Conservation (phyloP, 1,140 invertebrate species). For the Hycleus phaleratus region DNA sequence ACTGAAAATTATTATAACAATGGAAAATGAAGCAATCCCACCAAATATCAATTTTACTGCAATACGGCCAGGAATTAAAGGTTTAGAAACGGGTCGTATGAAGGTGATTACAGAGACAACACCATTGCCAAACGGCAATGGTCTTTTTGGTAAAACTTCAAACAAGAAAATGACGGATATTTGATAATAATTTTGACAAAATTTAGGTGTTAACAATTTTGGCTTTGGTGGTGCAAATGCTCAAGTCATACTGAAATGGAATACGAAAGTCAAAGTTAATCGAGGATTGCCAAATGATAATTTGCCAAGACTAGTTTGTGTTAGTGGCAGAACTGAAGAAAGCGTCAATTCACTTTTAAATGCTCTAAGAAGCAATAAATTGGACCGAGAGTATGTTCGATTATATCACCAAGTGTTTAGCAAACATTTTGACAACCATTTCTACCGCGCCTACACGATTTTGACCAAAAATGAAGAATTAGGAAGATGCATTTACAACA, state of each 20-base stretch:
- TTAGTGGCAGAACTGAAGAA: constrained; percentile 57
- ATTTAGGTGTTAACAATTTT: constrained; percentile 48
- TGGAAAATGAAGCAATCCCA: constrained; percentile 64
- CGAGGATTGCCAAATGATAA: constrained; percentile 35
- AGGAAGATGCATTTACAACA: too few relatives aligned
- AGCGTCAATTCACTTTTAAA: constrained; percentile 21
- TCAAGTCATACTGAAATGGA: constrained; percentile 57
- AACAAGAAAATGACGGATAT: too few relatives aligned
- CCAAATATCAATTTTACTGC: constrained; percentile 72
- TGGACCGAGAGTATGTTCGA: constrained; percentile 43
- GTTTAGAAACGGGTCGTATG: constrained; percentile 60
- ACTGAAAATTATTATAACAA: constrained; percentile 70
- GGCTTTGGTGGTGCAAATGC: constrained; percentile 58
- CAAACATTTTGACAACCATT: too few relatives aligned
- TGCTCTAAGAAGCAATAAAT: constrained; percentile 38
- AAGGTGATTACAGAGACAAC: constrained; percentile 61
- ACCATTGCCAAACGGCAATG: constrained; percentile 48
- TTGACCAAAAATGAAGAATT: too few relatives aligned
- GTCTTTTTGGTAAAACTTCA: constrained; percentile 40
- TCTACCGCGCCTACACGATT: too few relatives aligned
- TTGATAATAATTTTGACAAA: too few relatives aligned
- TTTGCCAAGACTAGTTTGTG: constrained; percentile 53
- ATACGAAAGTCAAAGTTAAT: constrained; percentile 48
- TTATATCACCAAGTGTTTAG: constrained; percentile 48
- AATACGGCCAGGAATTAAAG: constrained; percentile 66